These are phyloP conservation scores for Drosophila subpulchrella DNA, from an alignment of 1,140 invertebrate genomes.

Conservation along the genomic window DNA sequence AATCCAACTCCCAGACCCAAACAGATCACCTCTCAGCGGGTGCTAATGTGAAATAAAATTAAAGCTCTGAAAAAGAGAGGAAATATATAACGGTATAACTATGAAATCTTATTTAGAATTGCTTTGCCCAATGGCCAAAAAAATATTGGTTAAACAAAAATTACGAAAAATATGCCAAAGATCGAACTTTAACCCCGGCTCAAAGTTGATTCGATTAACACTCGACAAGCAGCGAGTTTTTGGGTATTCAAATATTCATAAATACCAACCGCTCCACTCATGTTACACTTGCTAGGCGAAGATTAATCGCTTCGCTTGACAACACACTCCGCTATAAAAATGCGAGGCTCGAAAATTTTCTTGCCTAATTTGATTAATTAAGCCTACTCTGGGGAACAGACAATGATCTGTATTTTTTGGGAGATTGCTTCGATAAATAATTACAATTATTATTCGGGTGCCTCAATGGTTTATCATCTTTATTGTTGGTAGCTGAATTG, in stretches of 20 bases:
- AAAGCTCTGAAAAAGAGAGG: slow-evolving; percentile 31
- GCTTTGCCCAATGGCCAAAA: slow-evolving; percentile 48
- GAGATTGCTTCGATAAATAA: slow-evolving; percentile 51
- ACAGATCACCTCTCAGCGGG: slow-evolving; percentile 55
- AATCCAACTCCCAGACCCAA: slow-evolving; percentile 42
- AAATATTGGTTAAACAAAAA: slow-evolving; percentile 4
- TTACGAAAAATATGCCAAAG: slow-evolving; percentile 41
- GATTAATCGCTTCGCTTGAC: slow-evolving; percentile 66
- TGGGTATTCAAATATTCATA: slow-evolving; percentile 43
- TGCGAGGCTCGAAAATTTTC: slow-evolving; percentile 37
- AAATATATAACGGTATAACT: slow-evolving; percentile 37
- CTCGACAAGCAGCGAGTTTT: slow-evolving; percentile 35
- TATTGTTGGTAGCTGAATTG: slow-evolving; percentile 15
- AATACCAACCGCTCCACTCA: slow-evolving; percentile 60
- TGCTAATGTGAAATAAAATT: slow-evolving; percentile 49
- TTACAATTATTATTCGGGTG: slow-evolving; percentile 48
- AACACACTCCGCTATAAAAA: slow-evolving; percentile 13
- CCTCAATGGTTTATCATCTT: not conserved
- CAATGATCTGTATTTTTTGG: slow-evolving; percentile 7
- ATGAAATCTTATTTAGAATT: slow-evolving; percentile 44
- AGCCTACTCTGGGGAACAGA: slow-evolving; percentile 20
- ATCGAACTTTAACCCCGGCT: slow-evolving; percentile 25
- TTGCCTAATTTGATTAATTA: slow-evolving; percentile 74
- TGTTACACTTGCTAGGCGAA: slow-evolving; percentile 69
- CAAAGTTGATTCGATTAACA: slow-evolving; percentile 22